Conservation (phyloP, 1,140 invertebrate species). For the Anthonomus grandis region DNA sequence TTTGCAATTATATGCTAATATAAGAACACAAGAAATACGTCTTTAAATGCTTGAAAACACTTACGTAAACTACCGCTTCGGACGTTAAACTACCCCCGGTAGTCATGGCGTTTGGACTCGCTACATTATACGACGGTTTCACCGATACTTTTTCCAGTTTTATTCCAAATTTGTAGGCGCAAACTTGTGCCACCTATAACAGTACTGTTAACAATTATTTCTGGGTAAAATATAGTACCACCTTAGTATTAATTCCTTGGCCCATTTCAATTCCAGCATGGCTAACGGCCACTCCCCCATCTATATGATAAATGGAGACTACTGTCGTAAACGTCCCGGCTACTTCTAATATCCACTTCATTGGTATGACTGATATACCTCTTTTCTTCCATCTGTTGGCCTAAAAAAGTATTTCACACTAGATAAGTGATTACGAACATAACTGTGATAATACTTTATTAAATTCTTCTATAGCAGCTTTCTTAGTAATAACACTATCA, state of each 20-base stretch:
- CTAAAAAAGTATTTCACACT: neutral
- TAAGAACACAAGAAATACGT: too few relatives aligned
- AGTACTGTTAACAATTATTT: too few relatives aligned
- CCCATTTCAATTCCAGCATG: conserved; percentile 84
- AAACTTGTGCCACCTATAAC: conserved; percentile 62
- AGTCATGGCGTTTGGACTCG: conserved; percentile 58
- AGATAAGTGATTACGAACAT: neutral
- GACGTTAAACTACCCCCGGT: conserved; percentile 65
- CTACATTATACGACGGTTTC: conserved; percentile 63
- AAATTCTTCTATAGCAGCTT: conserved; percentile 56
- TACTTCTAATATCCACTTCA: conserved; percentile 62
- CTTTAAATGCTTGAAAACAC: too few relatives aligned
- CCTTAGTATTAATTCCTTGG: conserved; percentile 73
- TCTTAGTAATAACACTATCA: conserved; percentile 59
- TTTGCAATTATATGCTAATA: too few relatives aligned
- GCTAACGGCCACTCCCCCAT: conserved; percentile 73
- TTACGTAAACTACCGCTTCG: conserved; percentile 57
- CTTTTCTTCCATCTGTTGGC: conserved; percentile 80
- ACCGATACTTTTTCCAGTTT: conserved; percentile 65
- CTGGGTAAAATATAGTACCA: neutral
- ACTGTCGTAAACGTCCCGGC: conserved; percentile 59
- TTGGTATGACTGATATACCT: conserved; percentile 64
- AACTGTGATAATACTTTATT: conserved; percentile 55
- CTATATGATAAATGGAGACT: conserved; percentile 69
- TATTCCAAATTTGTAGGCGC: conserved; percentile 67